Base-by-base conservation (phyloP, 2,797 vertebrate species). In the Loris lydekkerianus region DNA sequence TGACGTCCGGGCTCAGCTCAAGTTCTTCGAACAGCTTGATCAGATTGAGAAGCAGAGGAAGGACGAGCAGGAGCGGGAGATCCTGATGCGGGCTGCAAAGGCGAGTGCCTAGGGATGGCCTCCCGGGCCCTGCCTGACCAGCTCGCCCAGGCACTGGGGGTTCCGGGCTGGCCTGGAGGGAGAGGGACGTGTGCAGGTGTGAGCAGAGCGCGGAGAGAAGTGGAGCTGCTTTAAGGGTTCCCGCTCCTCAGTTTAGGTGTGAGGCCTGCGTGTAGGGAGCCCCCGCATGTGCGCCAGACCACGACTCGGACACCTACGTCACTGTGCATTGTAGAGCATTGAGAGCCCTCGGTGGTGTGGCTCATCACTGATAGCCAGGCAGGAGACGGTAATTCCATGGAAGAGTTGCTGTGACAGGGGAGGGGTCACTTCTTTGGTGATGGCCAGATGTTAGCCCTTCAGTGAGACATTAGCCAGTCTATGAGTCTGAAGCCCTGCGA, bases 1-100 rank as follows among this genome's bases (percentile, higher is more conserved):
- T 75, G 99, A 99, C 3, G 99, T 99, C 87, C 99, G 99, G 97
- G 97, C 99, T 5, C 99, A 99, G 98, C 99, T 99, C 56, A 99
- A 99, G 95, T 99, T 99, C 97, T 99, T 99, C 80, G 99, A 99
- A 98, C 99, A 99, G 98, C 99, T 99, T 82, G 99, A 99, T 98
- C 99, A 99, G 98, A 99, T 99, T 97, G 99, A 99, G 96, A 99
- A 99, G 94, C 99, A 99, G 96, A 98, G 99, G 89, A 99, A 99
- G 97, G 99, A 99, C 1, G 99, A 99, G 94, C 99, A 99, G 98
- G 99, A 99, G 98, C 98, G 99, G 89, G 99, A 99, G 97, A 99
- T 99, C 97, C 98, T 99, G 93, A 98, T 99, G 98, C 99, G 99
- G 14, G 99, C 99, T 5, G 99, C 99, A 85, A 99, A 99, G 99